Conservation (phyloP, 2,113 vertebrate genomes). For the Pogonocichla stellata region DNA sequence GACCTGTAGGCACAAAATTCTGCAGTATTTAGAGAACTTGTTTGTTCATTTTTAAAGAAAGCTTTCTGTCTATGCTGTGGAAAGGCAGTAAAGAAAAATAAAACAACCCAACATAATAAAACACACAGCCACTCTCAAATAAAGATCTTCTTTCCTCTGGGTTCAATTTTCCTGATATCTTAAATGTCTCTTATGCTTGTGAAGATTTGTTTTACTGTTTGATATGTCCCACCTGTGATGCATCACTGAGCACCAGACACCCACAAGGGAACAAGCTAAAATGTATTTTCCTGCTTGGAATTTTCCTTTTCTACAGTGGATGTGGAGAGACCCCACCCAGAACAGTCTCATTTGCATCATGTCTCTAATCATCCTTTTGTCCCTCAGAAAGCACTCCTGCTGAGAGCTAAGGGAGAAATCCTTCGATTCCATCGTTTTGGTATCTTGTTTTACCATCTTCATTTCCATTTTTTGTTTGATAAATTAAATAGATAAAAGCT, state of each 20-base stretch:
- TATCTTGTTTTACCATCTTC: constrained; percentile 55
- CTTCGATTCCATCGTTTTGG: neutral
- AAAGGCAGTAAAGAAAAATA: neutral
- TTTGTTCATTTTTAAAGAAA: neutral
- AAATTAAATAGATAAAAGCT: constrained; percentile 53
- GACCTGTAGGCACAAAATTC: constrained; percentile 18
- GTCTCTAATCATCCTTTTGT: constrained; percentile 43
- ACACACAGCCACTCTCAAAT: neutral
- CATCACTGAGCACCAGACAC: constrained; percentile 8
- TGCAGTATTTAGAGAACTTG: neutral
- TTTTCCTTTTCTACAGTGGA: neutral
- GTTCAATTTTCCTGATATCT: constrained; percentile 46
- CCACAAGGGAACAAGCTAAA: constrained; percentile 38
- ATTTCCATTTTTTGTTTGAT: constrained; percentile 59
- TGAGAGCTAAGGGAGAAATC: constrained; percentile 21
- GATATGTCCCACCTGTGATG: constrained; percentile 14
- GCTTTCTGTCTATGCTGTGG: neutral
- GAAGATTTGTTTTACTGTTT: constrained; percentile 48
- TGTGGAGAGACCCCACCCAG: constrained; percentile 6
- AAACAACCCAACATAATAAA: neutral
- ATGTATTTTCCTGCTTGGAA: constrained; percentile 23
- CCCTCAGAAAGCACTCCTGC: constrained; percentile 26
- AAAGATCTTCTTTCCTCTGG: constrained; percentile 41
- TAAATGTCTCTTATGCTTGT: constrained; percentile 6
- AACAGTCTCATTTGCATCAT: constrained; percentile 23